phyloP scores from a whole-genome alignment of 1,140 invertebrate genomes.

The Drosophila pseudoananassae region DNA sequence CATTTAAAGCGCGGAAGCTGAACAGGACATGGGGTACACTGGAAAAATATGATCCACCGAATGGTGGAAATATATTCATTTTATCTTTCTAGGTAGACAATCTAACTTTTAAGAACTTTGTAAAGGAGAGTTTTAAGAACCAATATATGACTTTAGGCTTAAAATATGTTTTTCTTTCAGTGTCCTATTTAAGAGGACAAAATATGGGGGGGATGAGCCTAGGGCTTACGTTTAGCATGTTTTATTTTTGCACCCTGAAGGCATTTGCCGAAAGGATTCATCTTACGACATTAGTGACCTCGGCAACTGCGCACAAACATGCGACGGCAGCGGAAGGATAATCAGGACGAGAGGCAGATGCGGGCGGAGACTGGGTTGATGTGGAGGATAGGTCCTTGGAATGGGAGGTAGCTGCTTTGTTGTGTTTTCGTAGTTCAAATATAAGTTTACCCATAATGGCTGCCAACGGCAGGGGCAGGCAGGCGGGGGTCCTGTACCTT shows the following conservation, averaged over 20 bases:
- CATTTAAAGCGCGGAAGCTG: conserved; percentile 62
- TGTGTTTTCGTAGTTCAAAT: conserved; percentile 76
- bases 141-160: neutral
- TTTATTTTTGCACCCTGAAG: conserved; percentile 83
- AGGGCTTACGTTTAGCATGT: conserved; percentile 52
- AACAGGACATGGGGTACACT: neutral
- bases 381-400: neutral
- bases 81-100: neutral
- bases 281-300: conserved; percentile 83
- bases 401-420: conserved; percentile 56
- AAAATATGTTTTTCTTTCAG: neutral
- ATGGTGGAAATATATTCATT: too few relatives aligned
- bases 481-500: conserved; percentile 54
- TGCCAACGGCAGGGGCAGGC: conserved; percentile 56
- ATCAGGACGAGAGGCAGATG: conserved; percentile 24
- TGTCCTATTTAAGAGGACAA: neutral
- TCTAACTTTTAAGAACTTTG: too few relatives aligned
- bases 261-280: conserved; percentile 83
- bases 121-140: neutral
- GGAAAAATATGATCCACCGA: neutral
- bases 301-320: conserved; percentile 78
- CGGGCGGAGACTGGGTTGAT: neutral
- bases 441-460: conserved; percentile 79
- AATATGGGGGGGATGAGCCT: neutral
- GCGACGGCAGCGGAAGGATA: conserved; percentile 47